Evolutionary conservation across 2,888 invertebrate species (phyloP).

Genomic region (Crioceris asparagi): DNA sequence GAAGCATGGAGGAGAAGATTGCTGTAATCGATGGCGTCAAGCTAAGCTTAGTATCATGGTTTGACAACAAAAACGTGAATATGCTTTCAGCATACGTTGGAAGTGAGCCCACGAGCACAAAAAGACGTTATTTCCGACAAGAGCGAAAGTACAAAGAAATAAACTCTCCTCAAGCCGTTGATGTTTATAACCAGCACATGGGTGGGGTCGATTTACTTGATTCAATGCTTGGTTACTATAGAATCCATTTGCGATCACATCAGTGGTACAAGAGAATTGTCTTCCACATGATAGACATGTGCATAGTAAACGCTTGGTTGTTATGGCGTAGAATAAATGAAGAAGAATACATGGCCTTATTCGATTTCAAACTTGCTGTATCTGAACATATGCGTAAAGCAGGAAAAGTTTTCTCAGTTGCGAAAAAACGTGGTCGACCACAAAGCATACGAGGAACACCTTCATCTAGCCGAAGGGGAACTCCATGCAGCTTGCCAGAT

Average conservation of each 20-base stretch:
- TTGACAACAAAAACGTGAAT: slow-evolving; percentile 30
- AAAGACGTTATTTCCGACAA: slow-evolving; percentile 14
- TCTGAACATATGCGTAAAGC: too few relatives aligned
- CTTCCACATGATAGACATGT: too few relatives aligned
- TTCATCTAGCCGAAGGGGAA: too few relatives aligned
- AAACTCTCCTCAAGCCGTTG: not conserved
- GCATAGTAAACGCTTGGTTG: too few relatives aligned
- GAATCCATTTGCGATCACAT: slow-evolving; percentile 3
- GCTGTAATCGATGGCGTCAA: slow-evolving; percentile 17
- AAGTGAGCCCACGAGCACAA: slow-evolving; percentile 12
- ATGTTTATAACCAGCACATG: slow-evolving; percentile 3
- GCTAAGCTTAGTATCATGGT: slow-evolving; percentile 24
- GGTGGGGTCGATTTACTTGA: slow-evolving; percentile 5
- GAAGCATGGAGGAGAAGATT: slow-evolving; percentile 17
- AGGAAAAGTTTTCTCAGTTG: too few relatives aligned
- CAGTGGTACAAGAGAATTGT: too few relatives aligned
- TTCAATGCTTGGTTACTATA: slow-evolving; percentile 6
- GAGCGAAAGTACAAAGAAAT: slow-evolving; percentile 1
- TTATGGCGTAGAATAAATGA: too few relatives aligned
- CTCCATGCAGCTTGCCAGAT: too few relatives aligned
- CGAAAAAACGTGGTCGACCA: too few relatives aligned
- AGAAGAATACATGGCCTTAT: too few relatives aligned
- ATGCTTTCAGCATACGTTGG: slow-evolving; percentile 28
- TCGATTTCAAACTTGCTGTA: too few relatives aligned
- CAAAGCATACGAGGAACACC: too few relatives aligned